Evolutionary conservation across 2,113 vertebrate genomes (phyloP).

Genomic region (Tyrannus savana): DNA sequence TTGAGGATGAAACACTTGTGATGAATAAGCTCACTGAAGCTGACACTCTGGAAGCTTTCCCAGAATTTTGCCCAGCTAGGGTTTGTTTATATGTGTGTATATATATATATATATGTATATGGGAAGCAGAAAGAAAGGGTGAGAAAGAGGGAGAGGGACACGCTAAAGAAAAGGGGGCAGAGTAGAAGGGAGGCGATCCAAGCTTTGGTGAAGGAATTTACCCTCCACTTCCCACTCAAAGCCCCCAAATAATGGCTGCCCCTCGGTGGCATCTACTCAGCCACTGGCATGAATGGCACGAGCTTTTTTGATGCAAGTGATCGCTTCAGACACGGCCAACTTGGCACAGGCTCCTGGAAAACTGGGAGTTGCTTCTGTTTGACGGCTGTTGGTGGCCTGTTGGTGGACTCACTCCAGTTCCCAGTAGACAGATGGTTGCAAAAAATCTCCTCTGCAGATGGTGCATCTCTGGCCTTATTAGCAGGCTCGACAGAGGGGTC

Average conservation of each 20-base stretch:
- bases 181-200: neutral
- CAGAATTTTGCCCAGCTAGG: conserved; percentile 30
- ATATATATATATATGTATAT: neutral
- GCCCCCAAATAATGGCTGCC: neutral
- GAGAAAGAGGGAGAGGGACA: neutral
- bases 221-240: neutral
- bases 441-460: conserved; percentile 46
- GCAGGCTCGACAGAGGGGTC: conserved; percentile 17
- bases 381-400: conserved; percentile 53
- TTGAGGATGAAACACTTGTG: conserved; percentile 27
- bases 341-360: neutral
- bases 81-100: conserved; percentile 3
- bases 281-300: neutral
- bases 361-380: neutral
- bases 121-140: neutral
- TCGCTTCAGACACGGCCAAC: neutral
- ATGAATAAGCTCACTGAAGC: conserved; percentile 60
- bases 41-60: conserved; percentile 55
- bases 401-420: conserved; percentile 53
- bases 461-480: conserved; percentile 40
- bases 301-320: neutral
- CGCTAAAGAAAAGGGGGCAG: neutral
- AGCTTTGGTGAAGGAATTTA: neutral
- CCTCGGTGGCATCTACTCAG: neutral
- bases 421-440: conserved; percentile 52